Percentiles rank a stretch among this genome's conserved stretches.
phyloP scores from a whole-genome alignment of 2,113 vertebrate genomes.

The Serilophus lunatus region DNA sequence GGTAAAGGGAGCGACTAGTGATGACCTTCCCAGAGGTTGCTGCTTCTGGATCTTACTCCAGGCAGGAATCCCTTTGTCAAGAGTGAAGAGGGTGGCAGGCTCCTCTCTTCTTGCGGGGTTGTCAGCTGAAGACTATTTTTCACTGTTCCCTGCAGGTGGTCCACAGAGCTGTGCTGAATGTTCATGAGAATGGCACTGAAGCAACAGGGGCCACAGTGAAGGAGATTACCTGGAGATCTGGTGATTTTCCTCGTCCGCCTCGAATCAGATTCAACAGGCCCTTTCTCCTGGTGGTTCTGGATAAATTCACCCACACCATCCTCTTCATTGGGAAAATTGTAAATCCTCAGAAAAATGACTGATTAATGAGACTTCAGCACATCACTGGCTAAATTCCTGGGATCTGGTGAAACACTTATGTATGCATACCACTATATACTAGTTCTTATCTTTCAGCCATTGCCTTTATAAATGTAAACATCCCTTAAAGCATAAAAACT shows the following conservation, averaged over 20 bases:
- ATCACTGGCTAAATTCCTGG: neutral
- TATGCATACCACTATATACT: neutral
- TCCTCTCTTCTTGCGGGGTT: neutral
- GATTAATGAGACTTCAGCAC: rapidly evolving
- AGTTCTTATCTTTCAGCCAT: neutral
- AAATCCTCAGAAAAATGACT: conserved; percentile 68
- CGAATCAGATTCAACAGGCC: conserved; percentile 69
- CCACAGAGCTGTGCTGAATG: conserved; percentile 81
- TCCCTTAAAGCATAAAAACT: neutral
- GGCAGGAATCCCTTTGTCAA: neutral
- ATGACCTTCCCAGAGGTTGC: neutral
- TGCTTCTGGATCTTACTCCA: rapidly evolving
- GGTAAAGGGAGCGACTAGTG: rapidly evolving
- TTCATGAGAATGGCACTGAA: conserved; percentile 87
- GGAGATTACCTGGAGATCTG: conserved; percentile 80
- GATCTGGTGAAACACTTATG: neutral
- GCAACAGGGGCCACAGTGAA: conserved; percentile 68
- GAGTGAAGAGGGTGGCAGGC: neutral
- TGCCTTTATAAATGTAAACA: neutral
- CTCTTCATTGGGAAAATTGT: conserved; percentile 85
- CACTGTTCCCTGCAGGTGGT: conserved; percentile 67
- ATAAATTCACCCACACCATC: conserved; percentile 40
- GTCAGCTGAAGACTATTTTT: neutral
- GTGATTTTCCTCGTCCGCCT: conserved; percentile 40
- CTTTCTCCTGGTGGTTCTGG: conserved; percentile 78